Evolutionary conservation across 2,888 invertebrate species (phyloP), one percentile per base, ranked within the genome.

Genomic region (Seira sanloemensis): DNA sequence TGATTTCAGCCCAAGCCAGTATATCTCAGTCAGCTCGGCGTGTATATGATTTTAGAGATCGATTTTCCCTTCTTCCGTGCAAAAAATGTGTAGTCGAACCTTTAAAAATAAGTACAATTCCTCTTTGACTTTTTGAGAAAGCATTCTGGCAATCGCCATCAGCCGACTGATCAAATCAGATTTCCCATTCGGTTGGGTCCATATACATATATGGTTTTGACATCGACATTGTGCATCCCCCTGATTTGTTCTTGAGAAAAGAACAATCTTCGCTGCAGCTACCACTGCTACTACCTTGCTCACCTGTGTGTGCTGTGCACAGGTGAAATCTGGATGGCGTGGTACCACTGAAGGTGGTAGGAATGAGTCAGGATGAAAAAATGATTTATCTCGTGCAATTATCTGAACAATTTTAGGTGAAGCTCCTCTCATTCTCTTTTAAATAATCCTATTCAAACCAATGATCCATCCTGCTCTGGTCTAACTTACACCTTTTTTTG

Each of bases 301-400:
- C 5, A 12, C 5, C 37, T 37, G 37, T 37, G 37, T 37, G n/a
- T n/a, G n/a, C n/a, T n/a, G 37, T 4, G 37, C 4, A 37, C 37
- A 37, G 37, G 37, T 37, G 37, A 37, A 37, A 37, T 37, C 37
- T 37, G 37, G 37, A 37, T 12, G 37, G 12, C 12, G 37, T 37
- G 37, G 37, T 37, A 37, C 37, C 37, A 37, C 37, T 37, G 12
- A 37, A 37, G 37, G 37, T 37, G 37, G 37, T 37, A 37, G 23
- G 12, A 2, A 16, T 46, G 21, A 62, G 62, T 62, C 27, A 23
- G 66, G 66, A 46, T 75, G 24, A 78, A 37, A 37, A 37, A 50
- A 79, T 79, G 73, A 73, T 79, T 78, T 79, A 72, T 79, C 67
- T 66, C 46, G 66, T 46, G 79, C 73, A 79, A 79, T 79, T 72